Base-by-base conservation (phyloP, 2,888 invertebrate species). In the Drosophila limbata region DNA sequence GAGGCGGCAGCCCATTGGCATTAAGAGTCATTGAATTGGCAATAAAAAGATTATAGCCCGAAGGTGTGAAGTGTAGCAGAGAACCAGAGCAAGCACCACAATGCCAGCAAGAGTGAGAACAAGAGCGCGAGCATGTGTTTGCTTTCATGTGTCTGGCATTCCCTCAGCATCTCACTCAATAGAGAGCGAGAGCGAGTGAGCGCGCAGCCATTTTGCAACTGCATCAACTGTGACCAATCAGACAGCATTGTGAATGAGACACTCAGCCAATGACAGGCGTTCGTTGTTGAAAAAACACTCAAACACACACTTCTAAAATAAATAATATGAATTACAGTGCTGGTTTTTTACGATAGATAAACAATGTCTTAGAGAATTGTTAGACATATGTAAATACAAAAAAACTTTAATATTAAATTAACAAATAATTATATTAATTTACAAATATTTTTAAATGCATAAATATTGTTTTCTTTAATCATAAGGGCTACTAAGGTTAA, bases 41-140 rank as follows among this genome's bases (percentile, higher is more conserved):
- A 90, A 88, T 91, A 88, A 88, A 89, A 88, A 89, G 86, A 89
- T 89, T 90, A 85, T 83, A 77, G 91, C 91, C 89, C 67, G 81
- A 86, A 91, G 86, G 88, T 87, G 90, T 89, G 81, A 87, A 87
- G 77, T 84, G 85, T 82, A 73, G 67, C 79, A 67, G 45, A 56
- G 55, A 47, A 42, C 8, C 17, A 19, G 21, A 19, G 60, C 59
- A 57, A 37, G 19, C 42, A 56, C 33, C 40, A 56, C 37, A 65
- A 50, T 21, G 44, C 42, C 17, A 42, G 28, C 37, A 8, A 10
- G 35, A 25, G 28, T 8, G 28, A 28, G 28, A 28, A 1, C 6
- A 8, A 8, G 13, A 74, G 17, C 61, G 65, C 15, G 48, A 57
- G 44, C 66, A 67, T 77, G 67, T 77, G 67, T 55, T 47, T 77